Percentiles rank a stretch among this genome's conserved stretches.
These are phyloP conservation scores for Cyprinodon tularosa DNA, from an alignment of 2,113 vertebrate genomes.

Conservation along the genomic window DNA sequence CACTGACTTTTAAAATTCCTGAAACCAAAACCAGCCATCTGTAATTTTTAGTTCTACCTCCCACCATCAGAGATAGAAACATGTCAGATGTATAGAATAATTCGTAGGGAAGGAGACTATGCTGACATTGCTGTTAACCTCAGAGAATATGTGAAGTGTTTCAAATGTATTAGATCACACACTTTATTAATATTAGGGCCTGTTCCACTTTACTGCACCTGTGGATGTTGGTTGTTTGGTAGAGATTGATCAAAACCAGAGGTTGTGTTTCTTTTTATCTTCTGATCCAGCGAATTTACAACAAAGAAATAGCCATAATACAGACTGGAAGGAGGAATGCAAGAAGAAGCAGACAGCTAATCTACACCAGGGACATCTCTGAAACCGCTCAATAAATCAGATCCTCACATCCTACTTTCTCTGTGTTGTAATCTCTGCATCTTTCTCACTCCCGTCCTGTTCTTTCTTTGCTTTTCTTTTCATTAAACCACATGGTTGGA, in stretches of 20 bases:
- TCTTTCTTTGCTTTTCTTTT: slow-evolving; percentile 15
- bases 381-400: slow-evolving; percentile 11
- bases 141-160: too few species aligned
- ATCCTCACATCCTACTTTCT: slow-evolving; percentile 21
- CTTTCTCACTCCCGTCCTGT: not conserved
- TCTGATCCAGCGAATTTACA: not conserved
- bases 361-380: slow-evolving; percentile 35
- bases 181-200: too few species aligned
- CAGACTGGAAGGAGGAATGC: not conserved
- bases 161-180: too few species aligned
- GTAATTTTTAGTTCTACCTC: too few species aligned
- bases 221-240: not conserved
- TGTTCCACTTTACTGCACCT: not conserved
- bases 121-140: too few species aligned
- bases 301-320: not conserved
- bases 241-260: not conserved
- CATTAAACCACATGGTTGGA: slow-evolving; percentile 49
- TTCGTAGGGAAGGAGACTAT: too few species aligned
- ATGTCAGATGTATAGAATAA: too few species aligned
- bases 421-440: slow-evolving; percentile 13
- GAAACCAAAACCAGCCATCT: too few species aligned
- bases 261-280: not conserved
- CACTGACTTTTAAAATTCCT: too few species aligned
- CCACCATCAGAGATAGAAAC: too few species aligned
- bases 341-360: slow-evolving; percentile 13